Percentiles rank a stretch among this genome's conserved stretches.
These are phyloP conservation scores for Thereuonema tuberculata DNA, from an alignment of 1,140 invertebrate genomes.

Conservation along the genomic window DNA sequence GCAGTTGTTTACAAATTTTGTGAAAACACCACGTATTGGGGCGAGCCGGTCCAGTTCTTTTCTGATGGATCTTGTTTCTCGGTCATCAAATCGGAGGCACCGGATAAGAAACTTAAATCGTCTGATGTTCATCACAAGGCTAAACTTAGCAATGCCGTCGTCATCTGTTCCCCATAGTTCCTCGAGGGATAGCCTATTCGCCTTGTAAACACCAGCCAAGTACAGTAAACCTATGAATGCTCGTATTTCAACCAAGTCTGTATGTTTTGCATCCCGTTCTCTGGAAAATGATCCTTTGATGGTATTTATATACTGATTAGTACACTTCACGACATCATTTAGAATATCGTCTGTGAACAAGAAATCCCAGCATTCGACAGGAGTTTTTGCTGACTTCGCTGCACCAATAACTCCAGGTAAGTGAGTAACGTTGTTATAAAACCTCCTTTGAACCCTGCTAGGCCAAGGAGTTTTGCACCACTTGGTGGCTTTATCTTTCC, in stretches of 20 bases:
- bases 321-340: background rate
- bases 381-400: background rate
- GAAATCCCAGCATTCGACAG: background rate
- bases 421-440: background rate
- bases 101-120: conserved; percentile 3
- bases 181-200: background rate
- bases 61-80: background rate
- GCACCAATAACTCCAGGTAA: background rate
- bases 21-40: background rate
- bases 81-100: conserved; percentile 11
- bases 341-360: background rate
- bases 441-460: background rate
- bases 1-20: conserved; percentile 5
- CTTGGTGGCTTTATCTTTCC: background rate
- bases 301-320: background rate
- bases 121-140: background rate
- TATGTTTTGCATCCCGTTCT: background rate
- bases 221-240: background rate
- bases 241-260: background rate
- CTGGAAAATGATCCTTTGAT: background rate
- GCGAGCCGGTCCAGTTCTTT: conserved; percentile 4
- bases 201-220: background rate
- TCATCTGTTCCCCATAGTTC: background rate
- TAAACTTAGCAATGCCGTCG: conserved; percentile 1
- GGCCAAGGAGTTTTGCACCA: background rate